Evolutionary conservation across 2,888 invertebrate genomes (phyloP).

Genomic region (Diarsia mendica): DNA sequence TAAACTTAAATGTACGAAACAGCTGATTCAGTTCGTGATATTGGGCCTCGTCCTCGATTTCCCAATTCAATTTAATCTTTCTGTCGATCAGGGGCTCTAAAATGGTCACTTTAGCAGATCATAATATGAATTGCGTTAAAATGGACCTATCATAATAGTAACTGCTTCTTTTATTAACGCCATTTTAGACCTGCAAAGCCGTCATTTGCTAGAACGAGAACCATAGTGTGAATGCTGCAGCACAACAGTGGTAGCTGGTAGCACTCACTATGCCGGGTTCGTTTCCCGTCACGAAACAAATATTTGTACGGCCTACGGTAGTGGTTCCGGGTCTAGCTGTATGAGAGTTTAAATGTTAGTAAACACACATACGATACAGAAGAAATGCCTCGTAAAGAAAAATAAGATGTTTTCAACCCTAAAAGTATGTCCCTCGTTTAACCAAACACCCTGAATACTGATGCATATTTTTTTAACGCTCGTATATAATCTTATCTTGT

Average conservation of each 20-base stretch:
- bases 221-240: too few relatives aligned
- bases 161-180: too few relatives aligned
- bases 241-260: too few relatives aligned
- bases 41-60: too few relatives aligned
- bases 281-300: neutral
- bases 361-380: neutral
- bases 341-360: neutral
- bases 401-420: neutral
- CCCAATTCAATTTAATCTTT: too few relatives aligned
- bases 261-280: too few relatives aligned
- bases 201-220: too few relatives aligned
- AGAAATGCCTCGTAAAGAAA: neutral
- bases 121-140: too few relatives aligned
- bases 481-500: conserved; percentile 65
- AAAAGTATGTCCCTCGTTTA: neutral
- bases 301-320: neutral
- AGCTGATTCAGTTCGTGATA: neutral
- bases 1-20: neutral
- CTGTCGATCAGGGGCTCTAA: too few relatives aligned
- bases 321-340: neutral
- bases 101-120: too few relatives aligned
- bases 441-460: conserved; percentile 37
- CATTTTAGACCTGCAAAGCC: too few relatives aligned
- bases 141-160: too few relatives aligned
- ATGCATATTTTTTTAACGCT: conserved; percentile 76